Percentiles rank a stretch among this genome's conserved stretches.
phyloP scores from a whole-genome alignment of 1,140 invertebrate species.

The Drosophila tristis region DNA sequence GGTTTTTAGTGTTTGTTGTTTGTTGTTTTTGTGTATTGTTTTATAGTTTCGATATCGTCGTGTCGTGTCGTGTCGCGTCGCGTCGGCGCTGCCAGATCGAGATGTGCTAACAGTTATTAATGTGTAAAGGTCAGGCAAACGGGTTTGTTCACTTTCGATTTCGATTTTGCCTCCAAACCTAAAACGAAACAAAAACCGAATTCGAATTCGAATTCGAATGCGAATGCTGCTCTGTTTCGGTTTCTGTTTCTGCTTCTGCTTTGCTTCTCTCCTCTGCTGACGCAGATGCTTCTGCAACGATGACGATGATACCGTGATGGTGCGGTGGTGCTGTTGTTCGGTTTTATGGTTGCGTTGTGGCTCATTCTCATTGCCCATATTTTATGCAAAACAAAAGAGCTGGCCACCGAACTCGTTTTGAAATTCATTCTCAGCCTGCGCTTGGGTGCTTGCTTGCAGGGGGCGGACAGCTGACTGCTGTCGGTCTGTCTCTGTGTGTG shows the following conservation, averaged over 20 bases:
- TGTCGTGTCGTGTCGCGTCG: not conserved
- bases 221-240: conserved; percentile 36
- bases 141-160: conserved; percentile 78
- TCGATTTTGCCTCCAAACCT: conserved; percentile 36
- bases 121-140: conserved; percentile 78
- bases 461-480: not conserved
- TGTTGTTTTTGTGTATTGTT: conserved; percentile 15
- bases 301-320: too few relatives aligned
- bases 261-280: conserved; percentile 7
- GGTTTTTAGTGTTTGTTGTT: conserved; percentile 4
- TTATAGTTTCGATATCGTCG: conserved; percentile 12
- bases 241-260: not conserved
- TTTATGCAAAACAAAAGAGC: conserved; percentile 69
- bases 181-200: not conserved
- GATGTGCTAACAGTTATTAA: conserved; percentile 79
- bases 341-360: too few relatives aligned
- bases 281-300: conserved; percentile 1
- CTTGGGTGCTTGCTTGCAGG: conserved; percentile 5
- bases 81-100: conserved; percentile 1
- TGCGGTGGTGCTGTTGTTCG: too few relatives aligned
- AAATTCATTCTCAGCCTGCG: conserved; percentile 61
- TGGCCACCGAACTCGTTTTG: conserved; percentile 68
- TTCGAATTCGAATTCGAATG: conserved; percentile 45
- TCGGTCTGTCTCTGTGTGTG: not conserved
- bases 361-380: conserved; percentile 30